These are phyloP conservation scores for Nudaria mundana DNA, from an alignment of 2,888 invertebrate species.

Conservation along the genomic window DNA sequence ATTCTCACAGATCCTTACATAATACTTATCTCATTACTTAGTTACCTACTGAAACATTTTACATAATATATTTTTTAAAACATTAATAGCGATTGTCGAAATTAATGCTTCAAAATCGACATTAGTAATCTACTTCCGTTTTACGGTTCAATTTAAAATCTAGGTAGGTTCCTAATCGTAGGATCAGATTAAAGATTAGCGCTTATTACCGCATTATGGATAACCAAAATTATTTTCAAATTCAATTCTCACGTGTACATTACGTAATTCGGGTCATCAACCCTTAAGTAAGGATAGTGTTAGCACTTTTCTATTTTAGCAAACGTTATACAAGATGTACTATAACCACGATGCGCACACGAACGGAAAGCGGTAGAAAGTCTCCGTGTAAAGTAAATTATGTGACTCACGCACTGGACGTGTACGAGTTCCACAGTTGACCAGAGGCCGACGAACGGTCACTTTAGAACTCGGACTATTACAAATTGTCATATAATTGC, in stretches of 20 bases:
- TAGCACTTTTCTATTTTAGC: constrained; percentile 70
- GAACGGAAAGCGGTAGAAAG: constrained; percentile 64
- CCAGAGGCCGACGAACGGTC: constrained; percentile 7
- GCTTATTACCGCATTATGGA: too few relatives aligned
- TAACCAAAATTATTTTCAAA: too few relatives aligned
- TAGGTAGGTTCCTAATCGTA: not conserved
- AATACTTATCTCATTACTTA: not conserved
- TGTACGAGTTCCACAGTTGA: constrained; percentile 23
- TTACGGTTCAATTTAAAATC: too few relatives aligned
- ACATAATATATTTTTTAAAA: not conserved
- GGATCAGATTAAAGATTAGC: too few relatives aligned
- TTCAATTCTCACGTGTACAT: not conserved
- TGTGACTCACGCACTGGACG: constrained; percentile 62
- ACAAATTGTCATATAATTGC: constrained; percentile 59
- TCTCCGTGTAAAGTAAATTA: constrained; percentile 45
- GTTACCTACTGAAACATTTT: not conserved
- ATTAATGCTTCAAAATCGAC: not conserved
- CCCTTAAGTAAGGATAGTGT: constrained; percentile 40
- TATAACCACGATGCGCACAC: constrained; percentile 50
- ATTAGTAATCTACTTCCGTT: not conserved
- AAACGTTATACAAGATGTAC: constrained; percentile 61
- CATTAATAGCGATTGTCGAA: not conserved
- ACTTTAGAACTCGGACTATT: constrained; percentile 44
- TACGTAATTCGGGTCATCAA: constrained; percentile 16
- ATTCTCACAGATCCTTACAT: not conserved